Base-by-base conservation (phyloP, 2,113 vertebrate genomes). In the Apodemus speciosus region DNA sequence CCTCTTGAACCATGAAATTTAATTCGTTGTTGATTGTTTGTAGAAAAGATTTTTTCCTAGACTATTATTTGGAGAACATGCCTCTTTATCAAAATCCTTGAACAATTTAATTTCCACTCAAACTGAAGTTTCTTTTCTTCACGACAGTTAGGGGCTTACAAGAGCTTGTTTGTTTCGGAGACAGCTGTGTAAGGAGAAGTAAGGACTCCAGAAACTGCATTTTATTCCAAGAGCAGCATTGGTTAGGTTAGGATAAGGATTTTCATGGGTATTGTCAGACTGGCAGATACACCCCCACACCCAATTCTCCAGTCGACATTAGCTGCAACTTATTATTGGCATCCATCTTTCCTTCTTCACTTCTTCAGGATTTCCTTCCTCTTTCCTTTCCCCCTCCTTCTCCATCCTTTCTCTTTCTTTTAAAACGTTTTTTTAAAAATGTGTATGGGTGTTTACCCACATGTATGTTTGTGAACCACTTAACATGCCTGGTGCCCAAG, bases 51-150 rank as follows among this genome's bases (percentile, higher is more conserved):
- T 94, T 46, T 46, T 97, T 95, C 95, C 85, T 88, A 30, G 35
- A 53, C 6, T 72, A 49, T 56, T 46, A 89, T 92, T 83, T 68
- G 85, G 83, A n/a, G 86, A 77, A 90, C 84, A 80, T 88, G 66
- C 73, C 93, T 87, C 88, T 96, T 97, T 94, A 85, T 88, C n/a
- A 89, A 92, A 93, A 96, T 49, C 93, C 85, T 43, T 95, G 94
- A 95, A 62, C 94, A 93, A 13, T 51, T 51, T 80, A 94, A 90
- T 92, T 96, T 95, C 83, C 68, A 86, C 77, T 89, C 60, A 71
- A 64, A 72, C 51, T 93, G 35, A 96, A 97, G 92, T 94, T 8
- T 13, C 88, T 94, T 93, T 66, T 30, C 14, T 95, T 95, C 79
- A 27, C 27, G 10, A 15, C 51, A 93, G 90, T 79, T 88, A 95